Conservation (phyloP, 2,888 invertebrate genomes). For the Operophtera brumata region DNA sequence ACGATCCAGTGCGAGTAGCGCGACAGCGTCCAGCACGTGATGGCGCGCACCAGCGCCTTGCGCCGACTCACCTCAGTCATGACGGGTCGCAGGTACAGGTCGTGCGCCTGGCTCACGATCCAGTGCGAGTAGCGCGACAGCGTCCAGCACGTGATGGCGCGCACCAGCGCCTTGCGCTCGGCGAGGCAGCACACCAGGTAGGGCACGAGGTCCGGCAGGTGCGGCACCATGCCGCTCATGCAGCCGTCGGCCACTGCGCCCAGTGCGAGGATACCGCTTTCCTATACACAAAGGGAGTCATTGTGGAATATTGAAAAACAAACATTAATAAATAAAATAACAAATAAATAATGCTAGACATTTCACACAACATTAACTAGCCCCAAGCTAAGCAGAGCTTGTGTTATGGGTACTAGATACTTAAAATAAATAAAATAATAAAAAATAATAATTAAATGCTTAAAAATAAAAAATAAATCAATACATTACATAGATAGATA, state of each 20-base stretch:
- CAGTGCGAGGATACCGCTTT: conserved; percentile 95
- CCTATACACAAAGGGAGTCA: conserved; percentile 50
- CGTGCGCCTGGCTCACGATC: conserved; percentile 98
- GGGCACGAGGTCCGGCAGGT: conserved; percentile 97
- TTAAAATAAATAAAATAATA: no score
- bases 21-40: conserved; percentile 99
- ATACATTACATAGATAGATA: no score
- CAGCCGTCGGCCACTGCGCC: conserved; percentile 97
- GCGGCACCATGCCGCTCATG: conserved; percentile 98
- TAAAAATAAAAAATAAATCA: no score
- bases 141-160: conserved; percentile 99
- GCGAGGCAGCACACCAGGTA: conserved; percentile 95
- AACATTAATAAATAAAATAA: no score
- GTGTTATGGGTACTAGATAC: no score
- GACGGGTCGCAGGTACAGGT: conserved; percentile 94
- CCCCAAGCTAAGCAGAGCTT: no score
- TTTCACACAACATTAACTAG: no score
- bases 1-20: conserved; percentile 99
- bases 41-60: conserved; percentile 96
- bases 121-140: conserved; percentile 98
- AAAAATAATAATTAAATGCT: no score
- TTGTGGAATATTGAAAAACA: no score
- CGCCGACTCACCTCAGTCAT: conserved; percentile 89
- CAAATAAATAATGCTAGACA: no score
- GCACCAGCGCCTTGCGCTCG: conserved; percentile 97